phyloP scores from a whole-genome alignment of 2,888 invertebrate species.

The Nephrotoma guestfalica region DNA sequence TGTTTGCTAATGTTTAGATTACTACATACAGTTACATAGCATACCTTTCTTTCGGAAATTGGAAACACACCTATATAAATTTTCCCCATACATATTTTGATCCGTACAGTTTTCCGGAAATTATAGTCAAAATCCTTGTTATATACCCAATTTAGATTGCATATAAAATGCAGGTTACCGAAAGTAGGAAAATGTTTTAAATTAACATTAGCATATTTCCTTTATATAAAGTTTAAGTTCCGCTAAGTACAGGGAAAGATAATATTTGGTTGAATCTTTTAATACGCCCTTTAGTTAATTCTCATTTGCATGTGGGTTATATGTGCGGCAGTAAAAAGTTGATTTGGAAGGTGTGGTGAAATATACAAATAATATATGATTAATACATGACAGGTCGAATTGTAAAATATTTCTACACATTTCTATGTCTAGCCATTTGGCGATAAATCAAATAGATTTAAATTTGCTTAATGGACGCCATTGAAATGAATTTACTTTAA shows the following conservation, averaged over 20 bases:
- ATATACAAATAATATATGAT: background rate
- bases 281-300: background rate
- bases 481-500: too few species aligned
- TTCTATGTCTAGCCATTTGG: background rate
- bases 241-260: background rate
- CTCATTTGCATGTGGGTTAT: background rate
- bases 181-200: background rate
- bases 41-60: background rate
- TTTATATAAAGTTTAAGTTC: background rate
- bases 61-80: background rate
- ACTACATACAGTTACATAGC: too few species aligned
- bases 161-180: background rate
- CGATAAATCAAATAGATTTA: background rate
- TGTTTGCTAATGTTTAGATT: background rate
- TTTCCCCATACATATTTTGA: background rate
- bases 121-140: background rate
- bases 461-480: too few species aligned
- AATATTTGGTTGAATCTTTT: background rate
- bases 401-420: background rate
- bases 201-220: background rate
- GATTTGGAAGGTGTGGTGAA: background rate
- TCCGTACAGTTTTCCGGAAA: background rate
- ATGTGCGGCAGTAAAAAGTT: background rate
- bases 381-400: background rate
- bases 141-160: background rate